These are phyloP conservation scores for Falco naumanni DNA, from an alignment of 2,797 vertebrate species.

Conservation along the genomic window DNA sequence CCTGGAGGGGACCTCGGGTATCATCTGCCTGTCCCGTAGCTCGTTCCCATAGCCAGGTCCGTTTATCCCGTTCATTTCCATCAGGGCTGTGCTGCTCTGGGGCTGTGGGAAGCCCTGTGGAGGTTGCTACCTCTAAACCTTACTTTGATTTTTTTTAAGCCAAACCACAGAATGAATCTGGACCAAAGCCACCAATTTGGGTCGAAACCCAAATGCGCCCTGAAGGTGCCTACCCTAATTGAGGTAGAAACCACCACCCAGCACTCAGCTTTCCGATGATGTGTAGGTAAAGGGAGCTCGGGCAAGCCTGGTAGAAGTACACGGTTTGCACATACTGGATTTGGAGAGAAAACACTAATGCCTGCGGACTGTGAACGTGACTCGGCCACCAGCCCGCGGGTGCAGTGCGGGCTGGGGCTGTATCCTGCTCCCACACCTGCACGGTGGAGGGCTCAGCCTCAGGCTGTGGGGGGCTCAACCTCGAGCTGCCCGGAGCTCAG, in stretches of 20 bases:
- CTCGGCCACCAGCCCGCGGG: background rate
- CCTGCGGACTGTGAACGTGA: background rate
- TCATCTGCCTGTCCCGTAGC: background rate
- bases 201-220: background rate
- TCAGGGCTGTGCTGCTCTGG: background rate
- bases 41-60: background rate
- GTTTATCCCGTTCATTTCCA: background rate
- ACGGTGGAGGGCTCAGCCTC: background rate
- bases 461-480: background rate
- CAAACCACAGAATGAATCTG: background rate
- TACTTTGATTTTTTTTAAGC: background rate
- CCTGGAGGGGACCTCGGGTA: background rate
- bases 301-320: background rate
- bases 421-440: background rate
- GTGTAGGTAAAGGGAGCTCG: background rate
- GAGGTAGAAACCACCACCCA: slow-evolving; percentile 2
- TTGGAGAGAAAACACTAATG: background rate
- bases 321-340: background rate
- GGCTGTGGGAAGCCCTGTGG: background rate
- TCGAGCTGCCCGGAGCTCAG: background rate
- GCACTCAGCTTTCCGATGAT: rapidly evolving
- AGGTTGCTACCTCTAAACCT: background rate
- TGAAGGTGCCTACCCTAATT: background rate
- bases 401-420: background rate
- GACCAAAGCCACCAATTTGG: background rate